Conservation (phyloP, 1,140 invertebrate species). For the Xylocopa sonorina region DNA sequence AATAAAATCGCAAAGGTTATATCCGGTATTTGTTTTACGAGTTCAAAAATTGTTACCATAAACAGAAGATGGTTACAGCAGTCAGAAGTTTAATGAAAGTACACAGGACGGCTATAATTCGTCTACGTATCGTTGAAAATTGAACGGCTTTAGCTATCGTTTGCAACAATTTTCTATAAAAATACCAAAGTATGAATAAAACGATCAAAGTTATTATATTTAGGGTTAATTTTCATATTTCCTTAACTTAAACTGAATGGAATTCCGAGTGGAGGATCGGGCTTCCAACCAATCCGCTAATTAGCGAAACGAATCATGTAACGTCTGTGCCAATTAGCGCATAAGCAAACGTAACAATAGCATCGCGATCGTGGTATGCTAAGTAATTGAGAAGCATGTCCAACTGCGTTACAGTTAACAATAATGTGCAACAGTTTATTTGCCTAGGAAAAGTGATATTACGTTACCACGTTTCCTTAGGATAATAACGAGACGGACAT, state of each 20-base stretch:
- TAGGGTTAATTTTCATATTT: not conserved
- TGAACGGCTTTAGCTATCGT: too few relatives aligned
- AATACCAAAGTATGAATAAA: not conserved
- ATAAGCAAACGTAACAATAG: slow-evolving; percentile 53
- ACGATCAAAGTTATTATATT: not conserved
- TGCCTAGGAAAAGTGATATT: slow-evolving; percentile 39
- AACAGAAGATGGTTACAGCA: too few relatives aligned
- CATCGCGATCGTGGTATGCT: slow-evolving; percentile 31
- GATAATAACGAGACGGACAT: not conserved
- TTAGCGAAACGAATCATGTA: slow-evolving; percentile 55
- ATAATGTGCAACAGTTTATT: slow-evolving; percentile 34
- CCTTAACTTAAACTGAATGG: slow-evolving; percentile 31
- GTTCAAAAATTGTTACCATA: too few relatives aligned
- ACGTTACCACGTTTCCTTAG: not conserved
- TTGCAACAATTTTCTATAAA: not conserved
- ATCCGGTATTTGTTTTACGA: too few relatives aligned
- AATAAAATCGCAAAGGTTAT: too few relatives aligned
- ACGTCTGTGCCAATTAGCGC: slow-evolving; percentile 50
- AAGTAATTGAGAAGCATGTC: slow-evolving; percentile 45
- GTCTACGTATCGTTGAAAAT: too few relatives aligned
- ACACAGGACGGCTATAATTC: too few relatives aligned
- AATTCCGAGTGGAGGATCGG: not conserved
- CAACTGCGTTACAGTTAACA: not conserved
- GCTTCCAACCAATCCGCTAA: slow-evolving; percentile 27
- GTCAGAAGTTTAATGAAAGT: too few relatives aligned